Percentiles rank a stretch among this genome's conserved stretches.
phyloP scores from a whole-genome alignment of 2,888 invertebrate species.

The Andrena minutula region DNA sequence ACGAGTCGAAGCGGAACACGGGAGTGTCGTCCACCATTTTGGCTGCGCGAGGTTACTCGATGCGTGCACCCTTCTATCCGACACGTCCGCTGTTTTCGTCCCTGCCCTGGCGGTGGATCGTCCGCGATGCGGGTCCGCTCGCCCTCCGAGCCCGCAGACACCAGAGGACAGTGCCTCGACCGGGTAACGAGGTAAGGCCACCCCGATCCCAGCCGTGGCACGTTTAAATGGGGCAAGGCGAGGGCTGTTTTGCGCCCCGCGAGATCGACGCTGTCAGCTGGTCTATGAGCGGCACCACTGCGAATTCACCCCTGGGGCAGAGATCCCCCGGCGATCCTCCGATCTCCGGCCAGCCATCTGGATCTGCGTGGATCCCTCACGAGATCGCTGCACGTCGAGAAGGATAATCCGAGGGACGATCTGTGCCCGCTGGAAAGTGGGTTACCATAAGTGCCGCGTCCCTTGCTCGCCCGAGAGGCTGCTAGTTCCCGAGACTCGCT shows the following conservation, averaged over 20 bases:
- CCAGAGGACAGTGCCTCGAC: conserved; percentile 9
- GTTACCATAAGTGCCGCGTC: conserved; percentile 57
- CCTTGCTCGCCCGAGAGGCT: conserved; percentile 6
- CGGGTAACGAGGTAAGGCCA: conserved; percentile 19
- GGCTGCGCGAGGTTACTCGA: conserved; percentile 82
- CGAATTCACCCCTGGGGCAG: conserved; percentile 3
- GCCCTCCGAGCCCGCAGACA: background rate
- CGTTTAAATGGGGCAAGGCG: conserved; percentile 59
- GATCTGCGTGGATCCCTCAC: background rate
- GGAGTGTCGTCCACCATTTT: conserved; percentile 84
- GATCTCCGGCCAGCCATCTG: background rate
- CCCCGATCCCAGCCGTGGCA: conserved; percentile 6
- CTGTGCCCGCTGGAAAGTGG: conserved; percentile 44
- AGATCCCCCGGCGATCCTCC: background rate
- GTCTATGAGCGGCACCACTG: conserved; percentile 41
- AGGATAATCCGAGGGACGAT: background rate
- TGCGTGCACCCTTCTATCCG: conserved; percentile 54
- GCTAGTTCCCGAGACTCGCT: background rate
- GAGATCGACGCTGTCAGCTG: conserved; percentile 76
- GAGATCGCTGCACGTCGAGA: background rate
- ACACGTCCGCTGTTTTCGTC: conserved; percentile 34
- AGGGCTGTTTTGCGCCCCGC: conserved; percentile 67
- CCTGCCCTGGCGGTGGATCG: background rate
- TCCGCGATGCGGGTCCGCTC: background rate
- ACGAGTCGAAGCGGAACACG: conserved; percentile 69